phyloP scores from a whole-genome alignment of 2,113 vertebrate species.

The Lonchura striata region DNA sequence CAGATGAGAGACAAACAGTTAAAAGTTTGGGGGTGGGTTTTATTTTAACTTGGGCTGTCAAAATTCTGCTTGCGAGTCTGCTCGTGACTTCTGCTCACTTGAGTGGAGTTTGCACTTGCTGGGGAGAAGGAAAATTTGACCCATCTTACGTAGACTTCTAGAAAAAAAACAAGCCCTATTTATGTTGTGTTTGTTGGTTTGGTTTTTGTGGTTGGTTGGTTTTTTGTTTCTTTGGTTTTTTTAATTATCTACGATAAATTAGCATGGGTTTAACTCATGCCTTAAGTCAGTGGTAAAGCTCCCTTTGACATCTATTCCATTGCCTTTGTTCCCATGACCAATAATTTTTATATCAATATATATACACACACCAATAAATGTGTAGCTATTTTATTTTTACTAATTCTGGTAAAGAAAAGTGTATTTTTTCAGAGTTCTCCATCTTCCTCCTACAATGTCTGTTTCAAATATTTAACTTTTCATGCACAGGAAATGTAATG shows the following conservation, averaged over 20 bases:
- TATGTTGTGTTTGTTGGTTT: neutral
- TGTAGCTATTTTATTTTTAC: neutral
- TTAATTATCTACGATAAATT: neutral
- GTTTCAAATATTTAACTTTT: neutral
- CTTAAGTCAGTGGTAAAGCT: neutral
- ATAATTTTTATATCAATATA: neutral
- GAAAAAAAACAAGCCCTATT: neutral
- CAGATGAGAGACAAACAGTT: neutral
- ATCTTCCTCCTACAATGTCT: neutral
- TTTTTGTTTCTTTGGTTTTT: neutral
- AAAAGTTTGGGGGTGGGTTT: neutral
- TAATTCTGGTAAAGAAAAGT: neutral
- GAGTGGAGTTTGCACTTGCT: slow-evolving; percentile 28
- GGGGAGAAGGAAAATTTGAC: neutral
- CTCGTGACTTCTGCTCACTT: neutral
- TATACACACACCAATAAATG: neutral
- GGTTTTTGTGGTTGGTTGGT: neutral
- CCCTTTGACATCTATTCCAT: neutral
- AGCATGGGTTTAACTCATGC: neutral
- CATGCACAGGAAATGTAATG: neutral
- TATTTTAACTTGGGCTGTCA: neutral
- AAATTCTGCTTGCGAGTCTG: neutral
- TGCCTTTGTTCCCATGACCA: neutral
- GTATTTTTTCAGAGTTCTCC: neutral
- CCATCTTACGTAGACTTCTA: neutral